These are phyloP conservation scores for Lepilemur septentrionalis DNA, from an alignment of 2,797 vertebrate species.

Conservation along the genomic window DNA sequence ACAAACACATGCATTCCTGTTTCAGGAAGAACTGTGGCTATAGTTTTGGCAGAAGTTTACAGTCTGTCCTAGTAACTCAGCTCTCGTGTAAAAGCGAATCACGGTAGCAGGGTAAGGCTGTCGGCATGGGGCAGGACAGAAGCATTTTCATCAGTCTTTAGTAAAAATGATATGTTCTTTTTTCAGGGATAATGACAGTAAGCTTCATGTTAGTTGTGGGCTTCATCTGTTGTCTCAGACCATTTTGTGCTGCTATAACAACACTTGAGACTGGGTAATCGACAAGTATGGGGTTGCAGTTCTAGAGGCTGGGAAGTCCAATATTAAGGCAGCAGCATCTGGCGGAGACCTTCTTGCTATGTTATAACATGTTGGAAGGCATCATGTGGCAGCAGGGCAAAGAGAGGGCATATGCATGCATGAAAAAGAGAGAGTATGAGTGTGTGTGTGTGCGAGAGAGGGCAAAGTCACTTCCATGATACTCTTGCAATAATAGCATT, in stretches of 20 bases:
- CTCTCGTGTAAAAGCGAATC: neutral
- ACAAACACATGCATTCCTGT: neutral
- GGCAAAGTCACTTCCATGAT: neutral
- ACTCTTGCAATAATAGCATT: neutral
- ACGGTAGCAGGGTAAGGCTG: neutral
- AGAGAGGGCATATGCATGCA: neutral
- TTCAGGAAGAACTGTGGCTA: neutral
- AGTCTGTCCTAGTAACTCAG: neutral
- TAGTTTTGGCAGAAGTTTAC: neutral
- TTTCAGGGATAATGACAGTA: neutral
- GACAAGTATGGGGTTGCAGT: neutral
- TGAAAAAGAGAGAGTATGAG: too few relatives aligned
- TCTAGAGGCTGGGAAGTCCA: neutral
- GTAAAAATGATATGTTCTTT: neutral
- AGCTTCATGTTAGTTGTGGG: neutral
- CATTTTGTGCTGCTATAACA: neutral
- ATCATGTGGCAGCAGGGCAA: neutral
- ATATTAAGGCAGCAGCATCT: neutral
- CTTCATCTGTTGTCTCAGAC: neutral
- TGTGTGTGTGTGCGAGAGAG: neutral
- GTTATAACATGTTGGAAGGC: neutral
- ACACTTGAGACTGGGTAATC: neutral
- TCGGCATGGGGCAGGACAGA: neutral
- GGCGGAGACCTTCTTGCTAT: neutral
- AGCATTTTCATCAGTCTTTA: neutral